Percentiles rank a stretch among this genome's conserved stretches.
phyloP scores from a whole-genome alignment of 2,113 vertebrate species.

The Trogon melanurus region DNA sequence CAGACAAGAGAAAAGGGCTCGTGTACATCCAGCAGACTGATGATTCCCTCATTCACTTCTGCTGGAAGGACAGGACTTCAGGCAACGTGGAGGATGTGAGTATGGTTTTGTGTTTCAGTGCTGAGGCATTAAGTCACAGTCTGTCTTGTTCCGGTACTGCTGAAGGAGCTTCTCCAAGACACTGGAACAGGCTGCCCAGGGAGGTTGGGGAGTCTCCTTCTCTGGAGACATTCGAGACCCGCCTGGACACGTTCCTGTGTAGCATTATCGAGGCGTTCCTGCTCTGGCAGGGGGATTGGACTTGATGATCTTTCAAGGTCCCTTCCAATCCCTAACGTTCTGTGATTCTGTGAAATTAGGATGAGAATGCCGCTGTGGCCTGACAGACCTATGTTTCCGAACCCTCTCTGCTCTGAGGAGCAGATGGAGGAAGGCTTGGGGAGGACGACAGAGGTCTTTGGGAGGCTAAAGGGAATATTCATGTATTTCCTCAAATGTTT shows the following conservation, averaged over 20 bases:
- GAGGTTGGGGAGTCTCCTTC: no score
- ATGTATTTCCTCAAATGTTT: neutral
- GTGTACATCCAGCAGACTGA: constrained; percentile 98
- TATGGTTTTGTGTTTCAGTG: neutral
- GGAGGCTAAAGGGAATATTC: neutral
- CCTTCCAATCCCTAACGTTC: no score
- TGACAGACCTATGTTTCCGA: neutral
- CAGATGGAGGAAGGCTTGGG: neutral
- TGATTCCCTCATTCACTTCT: constrained; percentile 97
- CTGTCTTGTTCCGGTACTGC: neutral
- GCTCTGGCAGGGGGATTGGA: no score
- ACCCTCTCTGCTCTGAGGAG: neutral
- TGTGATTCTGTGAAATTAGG: neutral
- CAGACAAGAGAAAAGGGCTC: constrained; percentile 94
- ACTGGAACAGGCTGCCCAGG: no score
- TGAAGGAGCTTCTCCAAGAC: neutral
- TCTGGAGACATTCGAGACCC: no score
- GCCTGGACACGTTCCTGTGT: no score
- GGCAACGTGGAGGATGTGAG: constrained; percentile 93
- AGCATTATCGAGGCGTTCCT: no score
- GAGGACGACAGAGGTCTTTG: neutral
- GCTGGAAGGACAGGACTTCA: constrained; percentile 95
- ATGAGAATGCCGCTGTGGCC: neutral
- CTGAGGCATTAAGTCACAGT: accelerated
- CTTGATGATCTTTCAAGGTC: no score